Conservation (phyloP, 92 coral and sea anemone species). For the Palythoa grandis region DNA sequence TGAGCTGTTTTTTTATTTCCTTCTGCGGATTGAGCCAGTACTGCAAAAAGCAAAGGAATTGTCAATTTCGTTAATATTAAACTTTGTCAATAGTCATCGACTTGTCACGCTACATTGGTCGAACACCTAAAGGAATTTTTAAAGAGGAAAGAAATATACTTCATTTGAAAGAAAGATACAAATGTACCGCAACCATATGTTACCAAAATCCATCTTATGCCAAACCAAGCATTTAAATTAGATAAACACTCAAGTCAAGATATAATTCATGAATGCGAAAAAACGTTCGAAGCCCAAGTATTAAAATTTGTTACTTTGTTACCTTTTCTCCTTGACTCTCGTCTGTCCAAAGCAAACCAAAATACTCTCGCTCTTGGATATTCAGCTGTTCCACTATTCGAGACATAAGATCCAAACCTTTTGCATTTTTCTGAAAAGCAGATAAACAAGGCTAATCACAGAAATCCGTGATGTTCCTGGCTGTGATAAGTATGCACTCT, state of each 20-base stretch:
- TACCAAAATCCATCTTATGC: neutral
- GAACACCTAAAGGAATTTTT: neutral
- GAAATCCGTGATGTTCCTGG: neutral
- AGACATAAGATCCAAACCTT: conserved; percentile 86
- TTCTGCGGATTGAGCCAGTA: conserved; percentile 95
- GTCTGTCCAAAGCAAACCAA: conserved; percentile 87
- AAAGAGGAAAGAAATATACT: neutral
- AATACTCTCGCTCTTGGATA: conserved; percentile 90
- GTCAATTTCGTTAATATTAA: conserved; percentile 31
- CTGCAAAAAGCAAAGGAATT: conserved; percentile 51
- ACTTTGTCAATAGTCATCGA: conserved; percentile 1
- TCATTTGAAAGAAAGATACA: neutral
- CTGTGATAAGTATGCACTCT: neutral
- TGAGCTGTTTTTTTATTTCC: conserved; percentile 87
- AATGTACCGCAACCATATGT: neutral
- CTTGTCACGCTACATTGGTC: conserved; percentile 27
- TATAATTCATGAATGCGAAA: neutral
- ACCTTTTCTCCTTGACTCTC: conserved; percentile 87
- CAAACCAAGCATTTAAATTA: neutral
- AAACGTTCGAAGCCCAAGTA: neutral
- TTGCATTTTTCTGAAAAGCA: conserved; percentile 88
- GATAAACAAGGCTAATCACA: conserved; percentile 9
- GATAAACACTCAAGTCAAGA: conserved; percentile 4
- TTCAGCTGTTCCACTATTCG: conserved; percentile 85
- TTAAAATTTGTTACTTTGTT: neutral